phyloP scores from a whole-genome alignment of 2,797 vertebrate genomes.

The Pseudocheirus occidentalis region DNA sequence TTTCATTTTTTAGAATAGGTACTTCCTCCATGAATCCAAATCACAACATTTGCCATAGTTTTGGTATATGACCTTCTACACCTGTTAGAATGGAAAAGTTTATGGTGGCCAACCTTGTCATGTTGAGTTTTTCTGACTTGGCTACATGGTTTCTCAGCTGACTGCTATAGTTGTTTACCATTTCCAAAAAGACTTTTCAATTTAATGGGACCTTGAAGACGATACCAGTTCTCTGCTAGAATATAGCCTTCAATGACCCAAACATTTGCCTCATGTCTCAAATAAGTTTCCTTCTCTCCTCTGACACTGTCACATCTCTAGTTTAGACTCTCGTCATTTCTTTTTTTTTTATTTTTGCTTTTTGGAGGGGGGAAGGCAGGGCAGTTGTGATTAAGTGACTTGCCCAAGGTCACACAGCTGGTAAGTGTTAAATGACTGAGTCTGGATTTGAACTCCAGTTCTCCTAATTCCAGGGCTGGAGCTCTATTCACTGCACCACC shows the following conservation, averaged over 20 bases:
- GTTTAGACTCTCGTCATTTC: background rate
- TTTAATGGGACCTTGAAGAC: background rate
- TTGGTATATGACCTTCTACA: background rate
- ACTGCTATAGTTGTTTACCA: background rate
- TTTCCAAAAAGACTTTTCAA: background rate
- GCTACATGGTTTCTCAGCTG: background rate
- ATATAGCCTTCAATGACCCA: background rate
- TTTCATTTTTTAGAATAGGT: background rate
- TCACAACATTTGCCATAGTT: background rate
- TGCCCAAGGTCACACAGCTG: too few species aligned
- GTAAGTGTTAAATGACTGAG: too few species aligned
- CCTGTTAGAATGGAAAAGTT: background rate
- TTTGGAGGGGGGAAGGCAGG: too few species aligned
- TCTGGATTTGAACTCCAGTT: too few species aligned
- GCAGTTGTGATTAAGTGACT: too few species aligned
- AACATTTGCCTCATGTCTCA: background rate
- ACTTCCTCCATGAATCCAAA: background rate
- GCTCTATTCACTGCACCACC: too few species aligned
- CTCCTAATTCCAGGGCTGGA: too few species aligned
- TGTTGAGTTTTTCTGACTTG: background rate
- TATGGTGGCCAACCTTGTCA: background rate
- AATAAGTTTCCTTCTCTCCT: background rate
- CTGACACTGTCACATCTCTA: background rate
- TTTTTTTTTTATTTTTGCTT: too few species aligned
- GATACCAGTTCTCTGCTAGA: background rate